Evolutionary conservation across 2,888 invertebrate genomes (phyloP).

Genomic region (Strigamia transsilvanica): DNA sequence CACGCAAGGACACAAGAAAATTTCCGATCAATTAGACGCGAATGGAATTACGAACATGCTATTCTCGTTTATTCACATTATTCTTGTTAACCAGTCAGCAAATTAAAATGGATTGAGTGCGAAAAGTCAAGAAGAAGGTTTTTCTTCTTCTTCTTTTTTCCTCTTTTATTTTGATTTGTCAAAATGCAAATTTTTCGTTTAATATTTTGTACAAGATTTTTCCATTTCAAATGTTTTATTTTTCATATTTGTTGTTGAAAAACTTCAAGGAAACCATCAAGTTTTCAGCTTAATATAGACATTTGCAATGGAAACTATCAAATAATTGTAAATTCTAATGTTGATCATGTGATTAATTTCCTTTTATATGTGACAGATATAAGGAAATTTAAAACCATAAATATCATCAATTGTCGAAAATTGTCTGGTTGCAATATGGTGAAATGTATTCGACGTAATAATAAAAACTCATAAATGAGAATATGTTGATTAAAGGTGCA

Average conservation of each 20-base stretch:
- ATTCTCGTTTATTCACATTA: not conserved
- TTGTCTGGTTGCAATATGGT: not conserved
- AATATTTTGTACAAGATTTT: not conserved
- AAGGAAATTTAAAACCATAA: not conserved
- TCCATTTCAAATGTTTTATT: not conserved
- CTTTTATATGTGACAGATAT: not conserved
- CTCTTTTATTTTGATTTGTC: not conserved
- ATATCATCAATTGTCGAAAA: not conserved
- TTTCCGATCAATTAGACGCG: conserved; percentile 33
- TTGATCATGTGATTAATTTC: not conserved
- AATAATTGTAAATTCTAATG: not conserved
- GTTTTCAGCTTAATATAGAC: not conserved
- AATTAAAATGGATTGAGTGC: not conserved
- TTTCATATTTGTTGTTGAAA: not conserved
- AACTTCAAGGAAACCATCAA: not conserved
- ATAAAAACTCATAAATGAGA: too few species aligned
- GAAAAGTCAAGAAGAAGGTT: not conserved
- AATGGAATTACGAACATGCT: not conserved
- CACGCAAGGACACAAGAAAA: conserved; percentile 27
- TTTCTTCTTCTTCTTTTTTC: not conserved
- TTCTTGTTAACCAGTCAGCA: not conserved
- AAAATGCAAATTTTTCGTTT: not conserved
- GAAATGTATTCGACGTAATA: not conserved
- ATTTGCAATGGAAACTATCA: not conserved
- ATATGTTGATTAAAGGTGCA: not conserved